These are phyloP conservation scores for Peromyscus polionotus DNA, from an alignment of 2,113 vertebrate species.

Conservation along the genomic window DNA sequence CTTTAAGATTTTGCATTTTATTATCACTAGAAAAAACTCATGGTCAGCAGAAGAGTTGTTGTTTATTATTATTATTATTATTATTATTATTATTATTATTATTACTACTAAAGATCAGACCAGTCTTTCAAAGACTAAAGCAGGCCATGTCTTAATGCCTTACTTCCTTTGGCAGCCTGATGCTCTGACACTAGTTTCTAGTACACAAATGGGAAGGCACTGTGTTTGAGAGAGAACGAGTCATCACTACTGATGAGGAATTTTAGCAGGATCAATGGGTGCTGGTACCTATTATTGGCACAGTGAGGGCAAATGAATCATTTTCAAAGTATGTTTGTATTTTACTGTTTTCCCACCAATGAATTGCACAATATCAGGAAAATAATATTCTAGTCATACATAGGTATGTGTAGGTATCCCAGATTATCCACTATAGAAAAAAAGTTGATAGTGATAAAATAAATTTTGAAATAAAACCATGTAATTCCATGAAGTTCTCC, in stretches of 20 bases:
- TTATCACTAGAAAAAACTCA: constrained; percentile 20
- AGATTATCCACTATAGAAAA: background rate
- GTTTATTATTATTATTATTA: background rate
- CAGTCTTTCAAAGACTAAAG: constrained; percentile 1
- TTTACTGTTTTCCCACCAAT: background rate
- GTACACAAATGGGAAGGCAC: background rate
- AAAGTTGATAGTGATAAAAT: background rate
- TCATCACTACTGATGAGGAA: background rate
- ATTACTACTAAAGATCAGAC: background rate
- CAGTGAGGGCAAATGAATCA: background rate
- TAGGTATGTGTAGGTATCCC: background rate
- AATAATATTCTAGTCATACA: background rate
- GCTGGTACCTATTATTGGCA: background rate
- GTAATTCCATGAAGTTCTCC: constrained; percentile 23
- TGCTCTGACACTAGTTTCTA: background rate
- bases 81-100: background rate
- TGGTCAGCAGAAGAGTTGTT: background rate
- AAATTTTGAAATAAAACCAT: constrained; percentile 19
- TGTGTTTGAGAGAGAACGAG: background rate
- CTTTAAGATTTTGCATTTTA: background rate
- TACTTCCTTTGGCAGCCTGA: background rate
- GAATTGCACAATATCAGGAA: constrained; percentile 35
- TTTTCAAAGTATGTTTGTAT: background rate
- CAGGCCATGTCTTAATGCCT: background rate
- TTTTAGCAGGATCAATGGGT: background rate